Evolutionary conservation across 2,888 invertebrate species (phyloP), one percentile per base, ranked within the genome.

Genomic region (Axea sp.): DNA sequence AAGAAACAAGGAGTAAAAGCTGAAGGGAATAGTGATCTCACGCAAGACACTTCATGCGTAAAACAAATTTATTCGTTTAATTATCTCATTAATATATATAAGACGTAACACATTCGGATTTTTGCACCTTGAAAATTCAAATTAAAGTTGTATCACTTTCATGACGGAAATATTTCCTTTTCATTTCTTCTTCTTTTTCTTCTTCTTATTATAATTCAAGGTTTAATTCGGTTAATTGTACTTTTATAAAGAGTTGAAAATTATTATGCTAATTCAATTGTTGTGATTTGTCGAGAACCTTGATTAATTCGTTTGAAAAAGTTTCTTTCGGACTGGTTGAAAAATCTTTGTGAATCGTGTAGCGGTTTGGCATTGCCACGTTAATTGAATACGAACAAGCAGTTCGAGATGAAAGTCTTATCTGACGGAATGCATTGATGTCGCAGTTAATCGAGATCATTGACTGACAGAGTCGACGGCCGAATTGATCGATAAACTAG

Each of bases 1-100:
- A n/a, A n/a, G 49, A 69, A 60, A 55, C 47, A 45, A 69, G 53
- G 26, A 69, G 51, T 30, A 60, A 60, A 69, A 60, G 69, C 51
- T 17, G 31, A 59, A 31, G 68, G 51, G 47, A 57, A 55, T 65
- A 45, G 47, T 3, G 65, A 53, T 45, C 26, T 28, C 35, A 37
- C 53, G 55, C 35, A 37, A 39, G 22, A 28, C 41, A 35, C 49
- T n/a, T n/a, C n/a, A n/a, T n/a, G n/a, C n/a, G n/a, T 51, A 28
- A 33, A 33, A 33, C 51, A 67, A 43, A 41, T 68, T 26, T 12
- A 35, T 28, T 26, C 35, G 22, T 53, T 69, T 53, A 59, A 69
- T 69, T 30, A 69, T 43, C 37, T 53, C 49, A 60, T 53, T 60
- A 69, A 60, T 37, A 35, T 28, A 45, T 37, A 45, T 37, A 51